Conservation (phyloP, 2,113 vertebrate species). For the Serinus canaria region DNA sequence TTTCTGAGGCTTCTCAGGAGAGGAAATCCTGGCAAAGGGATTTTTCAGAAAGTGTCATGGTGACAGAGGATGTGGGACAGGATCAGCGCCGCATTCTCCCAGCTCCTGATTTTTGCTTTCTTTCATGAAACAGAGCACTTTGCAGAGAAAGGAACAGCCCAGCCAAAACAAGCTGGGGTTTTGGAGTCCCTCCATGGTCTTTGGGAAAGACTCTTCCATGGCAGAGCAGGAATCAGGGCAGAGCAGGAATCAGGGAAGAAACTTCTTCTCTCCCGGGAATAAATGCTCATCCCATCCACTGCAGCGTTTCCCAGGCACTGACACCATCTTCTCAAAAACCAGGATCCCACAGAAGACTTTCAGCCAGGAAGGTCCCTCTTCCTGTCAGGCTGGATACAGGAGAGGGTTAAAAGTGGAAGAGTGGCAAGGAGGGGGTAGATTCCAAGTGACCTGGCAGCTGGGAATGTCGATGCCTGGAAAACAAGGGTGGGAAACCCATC, state of each 20-base stretch:
- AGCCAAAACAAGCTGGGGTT: not conserved
- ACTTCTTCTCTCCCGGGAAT: not conserved
- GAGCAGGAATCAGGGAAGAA: not conserved
- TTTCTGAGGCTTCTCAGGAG: too few species aligned
- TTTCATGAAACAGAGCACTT: not conserved
- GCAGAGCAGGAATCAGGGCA: not conserved
- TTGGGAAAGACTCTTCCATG: not conserved
- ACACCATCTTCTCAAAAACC: not conserved
- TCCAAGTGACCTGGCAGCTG: not conserved
- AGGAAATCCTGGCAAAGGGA: too few species aligned
- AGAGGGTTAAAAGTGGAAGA: not conserved
- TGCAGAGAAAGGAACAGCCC: not conserved
- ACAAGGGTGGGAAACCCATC: not conserved
- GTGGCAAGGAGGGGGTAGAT: not conserved
- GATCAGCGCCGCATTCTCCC: fast-evolving
- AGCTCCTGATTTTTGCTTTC: not conserved
- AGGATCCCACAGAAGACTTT: not conserved
- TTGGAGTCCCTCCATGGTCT: not conserved
- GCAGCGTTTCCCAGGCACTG: not conserved
- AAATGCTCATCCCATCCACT: not conserved
- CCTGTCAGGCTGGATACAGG: not conserved
- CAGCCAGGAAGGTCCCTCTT: not conserved
- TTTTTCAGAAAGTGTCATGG: too few species aligned
- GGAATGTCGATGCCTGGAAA: not conserved
- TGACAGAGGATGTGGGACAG: not conserved